Evolutionary conservation across 2,888 invertebrate species (phyloP).

Genomic region (Venusia cambrica): DNA sequence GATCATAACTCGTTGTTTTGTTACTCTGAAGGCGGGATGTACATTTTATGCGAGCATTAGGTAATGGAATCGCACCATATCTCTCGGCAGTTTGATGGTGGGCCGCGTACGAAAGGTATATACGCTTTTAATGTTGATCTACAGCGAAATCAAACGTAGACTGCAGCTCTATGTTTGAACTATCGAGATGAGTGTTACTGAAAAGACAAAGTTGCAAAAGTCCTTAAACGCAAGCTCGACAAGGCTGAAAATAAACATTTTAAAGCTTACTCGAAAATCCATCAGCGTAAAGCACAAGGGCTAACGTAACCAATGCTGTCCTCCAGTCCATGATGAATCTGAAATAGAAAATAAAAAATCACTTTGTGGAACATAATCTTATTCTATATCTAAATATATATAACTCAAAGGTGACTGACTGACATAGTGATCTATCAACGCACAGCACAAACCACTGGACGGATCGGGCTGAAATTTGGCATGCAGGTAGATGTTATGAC

Average conservation of each 20-base stretch:
- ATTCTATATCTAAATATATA: no score
- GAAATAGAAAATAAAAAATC: constrained; percentile 36
- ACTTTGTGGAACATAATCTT: constrained; percentile 9
- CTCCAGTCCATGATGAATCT: constrained; percentile 71
- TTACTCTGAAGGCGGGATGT: constrained; percentile 47
- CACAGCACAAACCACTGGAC: no score
- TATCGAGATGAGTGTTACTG: constrained; percentile 16
- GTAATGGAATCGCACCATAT: constrained; percentile 68
- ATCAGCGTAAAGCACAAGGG: constrained; percentile 59
- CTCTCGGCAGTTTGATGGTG: constrained; percentile 45
- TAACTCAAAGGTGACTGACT: no score
- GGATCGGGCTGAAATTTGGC: no score
- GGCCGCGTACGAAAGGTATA: constrained; percentile 34
- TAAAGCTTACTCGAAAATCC: constrained; percentile 70
- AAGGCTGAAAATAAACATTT: constrained; percentile 15
- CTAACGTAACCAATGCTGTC: constrained; percentile 50
- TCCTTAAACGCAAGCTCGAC: constrained; percentile 12
- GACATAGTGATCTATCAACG: no score
- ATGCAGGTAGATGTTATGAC: no score
- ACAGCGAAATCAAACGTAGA: constrained; percentile 18
- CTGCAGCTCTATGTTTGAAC: constrained; percentile 19
- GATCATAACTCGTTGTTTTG: constrained; percentile 74
- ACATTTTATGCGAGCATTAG: constrained; percentile 64
- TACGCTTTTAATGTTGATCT: constrained; percentile 35
- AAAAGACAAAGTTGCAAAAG: constrained; percentile 15